Percentiles rank a stretch among this genome's conserved stretches.
phyloP scores from a whole-genome alignment of 2,888 invertebrate genomes.

The Melikaiella ostensackeni region DNA sequence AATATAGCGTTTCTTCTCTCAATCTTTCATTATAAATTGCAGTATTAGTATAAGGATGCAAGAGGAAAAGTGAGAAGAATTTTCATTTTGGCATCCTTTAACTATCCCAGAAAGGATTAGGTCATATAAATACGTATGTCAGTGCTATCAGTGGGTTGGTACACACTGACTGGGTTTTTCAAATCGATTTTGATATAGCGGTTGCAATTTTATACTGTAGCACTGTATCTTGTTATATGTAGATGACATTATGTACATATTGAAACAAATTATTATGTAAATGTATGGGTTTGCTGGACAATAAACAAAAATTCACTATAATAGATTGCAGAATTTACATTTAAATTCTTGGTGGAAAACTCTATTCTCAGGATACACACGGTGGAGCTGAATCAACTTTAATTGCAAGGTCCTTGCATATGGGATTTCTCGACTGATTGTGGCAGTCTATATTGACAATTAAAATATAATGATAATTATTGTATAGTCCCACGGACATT shows the following conservation, averaged over 20 bases:
- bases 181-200: conserved; percentile 47
- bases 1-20: not conserved
- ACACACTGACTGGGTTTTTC: not conserved
- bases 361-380: too few species aligned
- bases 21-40: not conserved
- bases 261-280: conserved; percentile 51
- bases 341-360: too few species aligned
- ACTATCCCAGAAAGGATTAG: not conserved
- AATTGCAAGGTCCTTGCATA: too few species aligned
- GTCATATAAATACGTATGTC: not conserved
- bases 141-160: not conserved
- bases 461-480: too few species aligned
- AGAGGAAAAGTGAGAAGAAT: not conserved
- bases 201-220: conserved; percentile 47
- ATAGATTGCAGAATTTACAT: not conserved
- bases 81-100: not conserved
- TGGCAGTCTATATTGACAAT: too few species aligned
- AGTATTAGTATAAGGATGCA: not conserved
- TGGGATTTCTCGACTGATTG: too few species aligned
- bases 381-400: too few species aligned
- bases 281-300: conserved; percentile 65
- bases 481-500: too few species aligned
- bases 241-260: conserved; percentile 66
- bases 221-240: conserved; percentile 66
- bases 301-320: conserved; percentile 53